Conservation (phyloP, 2,888 invertebrate species). For the Yponomeuta plumbellus region DNA sequence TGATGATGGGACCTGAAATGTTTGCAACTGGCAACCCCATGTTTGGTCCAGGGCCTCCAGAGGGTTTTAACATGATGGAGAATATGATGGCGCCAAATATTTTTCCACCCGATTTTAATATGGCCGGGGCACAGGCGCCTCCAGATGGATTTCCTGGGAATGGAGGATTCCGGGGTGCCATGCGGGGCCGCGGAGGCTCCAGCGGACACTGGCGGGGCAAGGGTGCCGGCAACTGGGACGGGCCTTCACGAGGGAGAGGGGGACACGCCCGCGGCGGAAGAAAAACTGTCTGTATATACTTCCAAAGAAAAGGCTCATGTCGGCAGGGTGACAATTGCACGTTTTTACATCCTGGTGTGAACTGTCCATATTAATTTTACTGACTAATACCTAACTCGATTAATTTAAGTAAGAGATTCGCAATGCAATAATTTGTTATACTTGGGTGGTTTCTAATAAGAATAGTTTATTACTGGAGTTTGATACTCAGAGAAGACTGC, state of each 20-base stretch:
- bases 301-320: constrained; percentile 87
- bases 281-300: constrained; percentile 83
- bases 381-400: background rate
- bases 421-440: background rate
- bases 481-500: constrained; percentile 21
- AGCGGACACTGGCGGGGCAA: constrained; percentile 72
- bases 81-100: constrained; percentile 55
- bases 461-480: constrained; percentile 16
- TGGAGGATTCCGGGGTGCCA: constrained; percentile 71
- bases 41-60: constrained; percentile 50
- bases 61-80: constrained; percentile 52
- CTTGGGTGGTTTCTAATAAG: background rate
- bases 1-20: constrained; percentile 69
- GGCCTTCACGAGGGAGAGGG: constrained; percentile 60
- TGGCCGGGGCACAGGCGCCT: constrained; percentile 47
- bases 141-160: constrained; percentile 55
- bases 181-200: constrained; percentile 72
- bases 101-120: constrained; percentile 71
- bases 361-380: constrained; percentile 65
- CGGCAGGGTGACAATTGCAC: constrained; percentile 88
- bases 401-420: constrained; percentile 12
- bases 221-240: constrained; percentile 64
- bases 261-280: constrained; percentile 72
- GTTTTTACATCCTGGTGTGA: constrained; percentile 86
- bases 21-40: constrained; percentile 51